These are phyloP conservation scores for Phrynosoma blainvillii DNA, from an alignment of 2,113 vertebrate genomes.

Conservation along the genomic window DNA sequence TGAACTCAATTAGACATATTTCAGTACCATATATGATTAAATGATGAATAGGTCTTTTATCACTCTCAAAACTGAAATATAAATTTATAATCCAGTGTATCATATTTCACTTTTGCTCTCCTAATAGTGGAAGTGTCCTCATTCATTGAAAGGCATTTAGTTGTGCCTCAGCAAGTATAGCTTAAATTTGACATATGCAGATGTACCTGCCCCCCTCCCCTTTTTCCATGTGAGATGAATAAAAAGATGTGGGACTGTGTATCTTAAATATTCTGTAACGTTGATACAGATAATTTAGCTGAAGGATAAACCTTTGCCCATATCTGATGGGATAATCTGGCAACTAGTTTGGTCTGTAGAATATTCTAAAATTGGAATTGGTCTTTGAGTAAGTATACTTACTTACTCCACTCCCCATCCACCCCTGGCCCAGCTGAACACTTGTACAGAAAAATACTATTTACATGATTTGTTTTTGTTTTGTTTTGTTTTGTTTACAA, in stretches of 20 bases:
- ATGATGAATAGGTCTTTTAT: background rate
- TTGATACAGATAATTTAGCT: background rate
- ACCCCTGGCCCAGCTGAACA: background rate
- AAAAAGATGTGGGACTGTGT: background rate
- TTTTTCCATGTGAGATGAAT: background rate
- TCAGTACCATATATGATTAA: background rate
- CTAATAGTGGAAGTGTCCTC: background rate
- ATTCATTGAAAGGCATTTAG: background rate
- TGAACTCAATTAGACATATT: background rate
- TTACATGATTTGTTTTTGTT: background rate
- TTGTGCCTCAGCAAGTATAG: background rate
- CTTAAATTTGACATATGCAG: background rate
- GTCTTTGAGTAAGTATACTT: background rate
- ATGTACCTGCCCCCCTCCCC: background rate
- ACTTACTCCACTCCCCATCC: background rate
- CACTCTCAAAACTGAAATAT: background rate
- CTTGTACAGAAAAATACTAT: background rate
- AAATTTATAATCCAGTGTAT: background rate
- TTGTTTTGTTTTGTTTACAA: background rate
- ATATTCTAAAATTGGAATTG: background rate
- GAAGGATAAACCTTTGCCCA: background rate
- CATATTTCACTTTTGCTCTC: background rate
- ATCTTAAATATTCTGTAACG: background rate
- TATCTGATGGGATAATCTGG: background rate
- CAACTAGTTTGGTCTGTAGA: background rate